phyloP scores from a whole-genome alignment of 2,113 vertebrate species.

The Bubo bubo region DNA sequence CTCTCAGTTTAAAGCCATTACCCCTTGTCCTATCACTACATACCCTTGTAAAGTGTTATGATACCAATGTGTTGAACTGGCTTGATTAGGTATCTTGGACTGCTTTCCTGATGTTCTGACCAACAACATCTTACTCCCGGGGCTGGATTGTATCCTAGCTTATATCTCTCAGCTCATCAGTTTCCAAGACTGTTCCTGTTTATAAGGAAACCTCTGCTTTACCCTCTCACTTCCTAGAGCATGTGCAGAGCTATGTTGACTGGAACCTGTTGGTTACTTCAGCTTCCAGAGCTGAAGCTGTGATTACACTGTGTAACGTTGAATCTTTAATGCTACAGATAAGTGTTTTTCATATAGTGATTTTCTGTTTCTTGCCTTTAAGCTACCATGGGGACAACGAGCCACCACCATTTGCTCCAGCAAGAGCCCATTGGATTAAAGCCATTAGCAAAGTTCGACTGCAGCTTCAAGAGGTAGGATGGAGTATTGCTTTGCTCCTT shows the following conservation, averaged over 20 bases:
- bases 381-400: conserved; percentile 73
- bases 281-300: not conserved
- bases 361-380: conserved; percentile 45
- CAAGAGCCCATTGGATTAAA: conserved; percentile 90
- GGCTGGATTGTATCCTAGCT: not conserved
- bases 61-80: not conserved
- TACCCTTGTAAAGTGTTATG: not conserved
- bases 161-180: not conserved
- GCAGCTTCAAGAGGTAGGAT: conserved; percentile 90
- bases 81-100: not conserved
- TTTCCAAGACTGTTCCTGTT: not conserved
- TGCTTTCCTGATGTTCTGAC: not conserved
- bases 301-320: not conserved
- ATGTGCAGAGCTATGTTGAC: not conserved
- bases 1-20: too few relatives aligned
- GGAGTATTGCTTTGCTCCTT: not conserved
- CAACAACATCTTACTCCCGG: not conserved
- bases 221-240: not conserved
- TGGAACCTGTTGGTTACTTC: not conserved
- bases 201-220: not conserved
- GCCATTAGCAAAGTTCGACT: conserved; percentile 94
- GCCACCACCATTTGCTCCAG: conserved; percentile 82
- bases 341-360: not conserved
- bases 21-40: too few relatives aligned
- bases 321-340: not conserved